phyloP scores from a whole-genome alignment of 2,888 invertebrate genomes.

The Perizoma affinitatum region DNA sequence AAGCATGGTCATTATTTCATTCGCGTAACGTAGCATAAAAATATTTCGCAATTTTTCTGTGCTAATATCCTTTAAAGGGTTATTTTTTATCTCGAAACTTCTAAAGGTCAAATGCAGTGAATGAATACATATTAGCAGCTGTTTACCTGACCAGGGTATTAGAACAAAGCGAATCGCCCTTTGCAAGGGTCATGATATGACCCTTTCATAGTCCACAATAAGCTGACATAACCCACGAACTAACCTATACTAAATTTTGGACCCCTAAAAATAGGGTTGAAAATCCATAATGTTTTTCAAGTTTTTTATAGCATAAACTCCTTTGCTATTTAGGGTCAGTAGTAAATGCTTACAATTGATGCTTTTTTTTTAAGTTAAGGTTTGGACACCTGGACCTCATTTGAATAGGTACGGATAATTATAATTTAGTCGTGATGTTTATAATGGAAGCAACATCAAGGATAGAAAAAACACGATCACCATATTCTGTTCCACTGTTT shows the following conservation, averaged over 20 bases:
- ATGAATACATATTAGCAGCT: conserved; percentile 26
- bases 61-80: background rate
- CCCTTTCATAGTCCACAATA: conserved; percentile 28
- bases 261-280: conserved; percentile 2
- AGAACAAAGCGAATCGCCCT: conserved; percentile 29
- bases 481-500: no score
- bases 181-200: conserved; percentile 54
- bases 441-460: no score
- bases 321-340: conserved; percentile 10
- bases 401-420: conserved; percentile 45
- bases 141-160: conserved; percentile 37
- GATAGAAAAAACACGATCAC: no score
- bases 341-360: conserved; percentile 37
- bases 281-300: background rate
- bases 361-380: conserved; percentile 46
- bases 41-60: background rate
- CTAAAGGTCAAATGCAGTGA: conserved; percentile 31
- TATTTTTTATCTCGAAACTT: conserved; percentile 17
- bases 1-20: background rate
- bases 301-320: conserved; percentile 6
- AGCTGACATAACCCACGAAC: background rate
- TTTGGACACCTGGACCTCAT: conserved; percentile 64
- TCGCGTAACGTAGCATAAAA: background rate
- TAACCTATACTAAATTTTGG: background rate
- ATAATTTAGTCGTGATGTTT: no score